These are phyloP conservation scores for Dendroctonus valens DNA, from an alignment of 1,140 invertebrate species.

Conservation along the genomic window DNA sequence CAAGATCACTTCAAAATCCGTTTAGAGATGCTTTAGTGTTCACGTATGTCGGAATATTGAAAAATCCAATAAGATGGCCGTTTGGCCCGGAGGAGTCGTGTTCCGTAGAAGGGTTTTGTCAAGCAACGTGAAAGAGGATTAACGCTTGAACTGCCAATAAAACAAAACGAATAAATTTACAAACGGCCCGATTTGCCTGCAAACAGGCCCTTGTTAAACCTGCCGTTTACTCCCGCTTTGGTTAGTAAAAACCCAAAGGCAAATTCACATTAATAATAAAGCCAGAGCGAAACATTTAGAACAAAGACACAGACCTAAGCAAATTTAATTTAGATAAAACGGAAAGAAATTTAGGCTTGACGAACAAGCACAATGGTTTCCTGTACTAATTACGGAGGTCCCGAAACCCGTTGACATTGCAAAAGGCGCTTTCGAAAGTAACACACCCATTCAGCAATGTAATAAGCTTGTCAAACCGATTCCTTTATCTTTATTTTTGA, in stretches of 20 bases:
- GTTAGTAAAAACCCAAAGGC: no score
- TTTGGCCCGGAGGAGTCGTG: no score
- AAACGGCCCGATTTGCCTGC: no score
- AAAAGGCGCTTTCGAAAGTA: slow-evolving; percentile 4
- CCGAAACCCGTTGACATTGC: not conserved
- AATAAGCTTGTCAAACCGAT: slow-evolving; percentile 13
- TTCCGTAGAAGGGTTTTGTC: no score
- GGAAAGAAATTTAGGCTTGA: slow-evolving; percentile 10
- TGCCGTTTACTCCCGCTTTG: no score
- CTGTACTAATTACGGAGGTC: slow-evolving; percentile 9
- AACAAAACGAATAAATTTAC: no score
- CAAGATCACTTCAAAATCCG: slow-evolving; percentile 6
- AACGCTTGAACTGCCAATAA: not conserved
- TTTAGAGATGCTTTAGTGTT: not conserved
- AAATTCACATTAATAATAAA: no score
- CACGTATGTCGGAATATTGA: slow-evolving; percentile 3
- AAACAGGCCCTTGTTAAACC: no score
- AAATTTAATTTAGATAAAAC: slow-evolving; percentile 9
- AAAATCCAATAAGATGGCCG: slow-evolving; percentile 1
- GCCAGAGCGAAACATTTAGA: no score
- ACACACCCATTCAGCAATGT: slow-evolving; percentile 9
- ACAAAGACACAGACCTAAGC: slow-evolving; percentile 8
- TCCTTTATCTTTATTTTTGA: not conserved
- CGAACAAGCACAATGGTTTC: slow-evolving; percentile 12
- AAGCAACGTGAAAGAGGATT: not conserved